Evolutionary conservation across 2,113 vertebrate species (phyloP), one percentile per base, ranked within the genome.

Genomic region (Cyprinodon variegatus): DNA sequence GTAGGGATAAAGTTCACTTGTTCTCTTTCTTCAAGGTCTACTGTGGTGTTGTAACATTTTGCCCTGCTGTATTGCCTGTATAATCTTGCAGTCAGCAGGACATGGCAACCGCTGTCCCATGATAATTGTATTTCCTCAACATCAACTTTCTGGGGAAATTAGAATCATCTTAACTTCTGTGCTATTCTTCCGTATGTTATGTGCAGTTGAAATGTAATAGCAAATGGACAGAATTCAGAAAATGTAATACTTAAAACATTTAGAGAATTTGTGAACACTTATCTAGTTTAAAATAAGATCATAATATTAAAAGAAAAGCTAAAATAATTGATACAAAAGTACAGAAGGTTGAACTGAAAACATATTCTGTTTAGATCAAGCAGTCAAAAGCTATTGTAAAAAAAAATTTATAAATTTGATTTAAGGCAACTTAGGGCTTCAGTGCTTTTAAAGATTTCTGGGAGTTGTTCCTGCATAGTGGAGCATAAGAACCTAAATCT

Each of bases 171-270:
- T 77, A 17, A 48, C 4, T 45, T 39, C 13, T n/a, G 22, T 48
- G 20, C 68, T 70, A 57, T 60, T 61, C 62, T 60, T 71, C 48
- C 57, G 17, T 83, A 4, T 46, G 50, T 53, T 48, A 22, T 0
- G 59, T 65, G 59, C 43, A 72, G 68, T 69, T 68, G 65, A 70
- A 74, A 70, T 63, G 73, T 62, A 57, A 82, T 81, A 78, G 40
- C 3, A n/a, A 40, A 7, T 65, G 37, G 8, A 3, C 37, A 29
- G 2, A 7, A 13, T n/a, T 43, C 39, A 15, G 13, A 64, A 6
- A 20, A 64, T 40, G 8, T 2, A n/a, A 11, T 22, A 11, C 3
- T 38, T 13, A 20, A n/a, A 22, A 65, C 41, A 43, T 22, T 4
- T 22, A 4, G 39, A 65, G 39, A 15, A 64, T 41, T 64, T 3